These are phyloP conservation scores for Motacilla tschutschensis DNA, from an alignment of 2,113 vertebrate genomes.

Conservation along the genomic window DNA sequence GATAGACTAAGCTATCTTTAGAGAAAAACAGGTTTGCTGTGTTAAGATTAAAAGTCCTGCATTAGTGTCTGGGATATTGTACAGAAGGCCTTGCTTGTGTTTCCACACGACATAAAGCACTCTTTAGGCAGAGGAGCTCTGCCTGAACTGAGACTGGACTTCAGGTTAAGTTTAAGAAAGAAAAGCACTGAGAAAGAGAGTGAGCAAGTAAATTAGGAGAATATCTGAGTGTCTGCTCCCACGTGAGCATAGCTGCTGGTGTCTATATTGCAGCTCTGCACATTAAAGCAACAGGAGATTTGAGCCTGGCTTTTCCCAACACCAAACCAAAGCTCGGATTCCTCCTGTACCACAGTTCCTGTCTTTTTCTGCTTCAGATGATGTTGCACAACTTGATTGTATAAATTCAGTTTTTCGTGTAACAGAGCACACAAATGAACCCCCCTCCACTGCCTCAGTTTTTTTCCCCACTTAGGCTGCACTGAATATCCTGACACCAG, in stretches of 20 bases:
- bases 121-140: neutral
- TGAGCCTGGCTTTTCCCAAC: neutral
- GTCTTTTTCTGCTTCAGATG: neutral
- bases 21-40: neutral
- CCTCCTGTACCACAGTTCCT: neutral
- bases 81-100: neutral
- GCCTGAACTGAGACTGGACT: neutral
- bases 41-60: neutral
- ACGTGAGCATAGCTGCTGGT: fast-evolving
- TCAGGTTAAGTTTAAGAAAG: neutral
- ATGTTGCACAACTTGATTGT: neutral
- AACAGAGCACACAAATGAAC: neutral
- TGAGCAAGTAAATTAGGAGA: neutral
- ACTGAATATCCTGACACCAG: neutral
- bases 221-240: neutral
- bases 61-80: neutral
- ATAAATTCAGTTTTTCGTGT: neutral
- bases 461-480: neutral
- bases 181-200: neutral
- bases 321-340: neutral
- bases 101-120: neutral
- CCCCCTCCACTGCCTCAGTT: neutral
- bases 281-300: neutral
- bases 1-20: neutral
- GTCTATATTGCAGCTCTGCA: fast-evolving